A percentile compares a stretch with the other conserved stretches of the same genome.
Evolutionary conservation across 2,888 invertebrate genomes (phyloP).

Genomic region (Napeogenes inachia): DNA sequence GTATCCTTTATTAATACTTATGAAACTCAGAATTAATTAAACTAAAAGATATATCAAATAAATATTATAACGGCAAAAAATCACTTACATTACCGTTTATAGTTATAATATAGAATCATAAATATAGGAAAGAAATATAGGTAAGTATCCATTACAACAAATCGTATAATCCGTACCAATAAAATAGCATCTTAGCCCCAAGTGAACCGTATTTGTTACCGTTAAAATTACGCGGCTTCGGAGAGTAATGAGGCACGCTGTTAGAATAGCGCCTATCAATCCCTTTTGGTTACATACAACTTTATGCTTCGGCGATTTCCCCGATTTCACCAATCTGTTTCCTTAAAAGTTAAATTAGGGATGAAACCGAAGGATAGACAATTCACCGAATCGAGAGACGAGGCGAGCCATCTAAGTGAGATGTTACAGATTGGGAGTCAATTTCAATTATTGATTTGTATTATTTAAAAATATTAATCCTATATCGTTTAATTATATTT

Average conservation of each 20-base stretch:
- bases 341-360: constrained; percentile 70
- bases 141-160: not conserved
- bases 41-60: too few species aligned
- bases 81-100: too few species aligned
- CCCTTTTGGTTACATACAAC: constrained; percentile 61
- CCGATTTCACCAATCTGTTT: constrained; percentile 58
- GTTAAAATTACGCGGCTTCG: constrained; percentile 38
- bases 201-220: constrained; percentile 26
- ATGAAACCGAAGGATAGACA: constrained; percentile 61
- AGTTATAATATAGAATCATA: too few species aligned
- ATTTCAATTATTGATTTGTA: constrained; percentile 18
- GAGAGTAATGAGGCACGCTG: constrained; percentile 51
- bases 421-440: constrained; percentile 34
- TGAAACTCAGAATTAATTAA: too few species aligned
- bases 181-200: constrained; percentile 14
- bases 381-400: constrained; percentile 50
- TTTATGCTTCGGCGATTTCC: constrained; percentile 55
- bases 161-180: constrained; percentile 11
- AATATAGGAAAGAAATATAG: too few species aligned
- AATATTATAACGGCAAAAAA: too few species aligned
- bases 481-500: too few species aligned
- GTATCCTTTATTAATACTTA: too few species aligned
- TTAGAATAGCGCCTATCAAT: constrained; percentile 61
- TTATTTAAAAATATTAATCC: constrained; percentile 14
- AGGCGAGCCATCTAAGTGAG: constrained; percentile 36